phyloP scores from a whole-genome alignment of 2,888 invertebrate genomes.

The Cacoxenus indagator region DNA sequence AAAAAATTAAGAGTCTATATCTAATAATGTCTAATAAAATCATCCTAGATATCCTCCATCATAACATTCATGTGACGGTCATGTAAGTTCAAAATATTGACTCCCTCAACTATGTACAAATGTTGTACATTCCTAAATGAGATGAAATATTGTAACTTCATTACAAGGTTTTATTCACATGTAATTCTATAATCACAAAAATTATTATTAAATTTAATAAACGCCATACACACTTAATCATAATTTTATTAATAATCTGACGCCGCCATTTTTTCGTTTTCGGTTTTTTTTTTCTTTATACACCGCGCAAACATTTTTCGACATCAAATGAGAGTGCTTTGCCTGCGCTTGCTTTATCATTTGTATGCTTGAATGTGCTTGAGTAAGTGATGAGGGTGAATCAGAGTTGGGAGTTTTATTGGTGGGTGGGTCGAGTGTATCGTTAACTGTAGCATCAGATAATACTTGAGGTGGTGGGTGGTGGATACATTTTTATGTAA shows the following conservation, averaged over 20 bases:
- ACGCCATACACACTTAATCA: conserved; percentile 30
- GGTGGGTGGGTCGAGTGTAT: not conserved
- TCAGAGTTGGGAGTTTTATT: conserved; percentile 29
- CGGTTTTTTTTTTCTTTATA: conserved; percentile 33
- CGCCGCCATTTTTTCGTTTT: conserved; percentile 39
- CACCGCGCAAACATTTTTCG: conserved; percentile 42
- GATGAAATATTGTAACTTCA: too few relatives aligned
- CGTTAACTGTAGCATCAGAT: not conserved
- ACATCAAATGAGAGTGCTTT: conserved; percentile 9
- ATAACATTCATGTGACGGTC: too few relatives aligned
- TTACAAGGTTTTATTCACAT: too few relatives aligned
- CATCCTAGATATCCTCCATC: too few relatives aligned
- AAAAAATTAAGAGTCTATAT: too few relatives aligned
- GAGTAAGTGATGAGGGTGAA: conserved; percentile 33
- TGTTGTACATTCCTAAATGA: too few relatives aligned
- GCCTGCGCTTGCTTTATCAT: conserved; percentile 37
- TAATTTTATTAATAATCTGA: conserved; percentile 35
- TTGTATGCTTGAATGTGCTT: not conserved
- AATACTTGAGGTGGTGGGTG: conserved; percentile 33
- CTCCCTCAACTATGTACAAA: too few relatives aligned
- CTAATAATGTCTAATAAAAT: too few relatives aligned
- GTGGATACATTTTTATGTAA: conserved; percentile 54
- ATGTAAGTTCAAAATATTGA: too few relatives aligned
- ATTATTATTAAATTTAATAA: too few relatives aligned
- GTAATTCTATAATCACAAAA: too few relatives aligned